Percentiles rank a stretch among this genome's conserved stretches.
Conservation (phyloP, 2,113 vertebrate species). For the Pitta sordida region DNA sequence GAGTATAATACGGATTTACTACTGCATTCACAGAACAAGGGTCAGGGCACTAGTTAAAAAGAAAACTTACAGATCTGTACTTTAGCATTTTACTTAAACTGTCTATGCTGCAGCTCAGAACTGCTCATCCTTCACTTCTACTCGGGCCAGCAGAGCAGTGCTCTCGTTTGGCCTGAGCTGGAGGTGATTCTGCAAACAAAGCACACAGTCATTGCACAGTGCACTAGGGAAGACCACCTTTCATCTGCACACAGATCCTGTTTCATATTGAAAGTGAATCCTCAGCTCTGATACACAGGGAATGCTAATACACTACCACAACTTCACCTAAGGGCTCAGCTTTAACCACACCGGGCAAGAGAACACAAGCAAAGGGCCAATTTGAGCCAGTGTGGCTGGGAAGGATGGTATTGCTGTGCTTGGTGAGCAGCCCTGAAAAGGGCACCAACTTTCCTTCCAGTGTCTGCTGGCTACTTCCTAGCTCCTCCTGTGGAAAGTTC, state of each 20-base stretch:
- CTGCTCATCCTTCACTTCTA: neutral
- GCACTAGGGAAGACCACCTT: neutral
- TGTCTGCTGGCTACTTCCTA: conserved; percentile 19
- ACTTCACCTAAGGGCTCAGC: neutral
- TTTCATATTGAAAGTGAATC: neutral
- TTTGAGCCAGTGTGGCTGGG: fast-evolving
- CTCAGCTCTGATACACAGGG: neutral
- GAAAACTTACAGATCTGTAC: neutral
- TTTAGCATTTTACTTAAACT: neutral
- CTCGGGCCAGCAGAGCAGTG: neutral
- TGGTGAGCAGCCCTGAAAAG: neutral
- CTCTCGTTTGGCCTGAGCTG: neutral
- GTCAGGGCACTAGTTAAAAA: neutral
- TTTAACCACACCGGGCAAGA: neutral
- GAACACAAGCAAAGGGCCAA: neutral
- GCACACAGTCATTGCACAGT: neutral
- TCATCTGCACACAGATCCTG: neutral
- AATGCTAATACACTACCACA: neutral
- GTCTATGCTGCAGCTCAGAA: neutral
- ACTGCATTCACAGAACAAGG: neutral
- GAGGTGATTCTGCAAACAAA: neutral
- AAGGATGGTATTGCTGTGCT: neutral
- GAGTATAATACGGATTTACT: neutral
- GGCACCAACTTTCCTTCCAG: neutral
- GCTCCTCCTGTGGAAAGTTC: conserved; percentile 12